Conservation (phyloP, 2,113 vertebrate species). For the Hippocampus guttulatus region DNA sequence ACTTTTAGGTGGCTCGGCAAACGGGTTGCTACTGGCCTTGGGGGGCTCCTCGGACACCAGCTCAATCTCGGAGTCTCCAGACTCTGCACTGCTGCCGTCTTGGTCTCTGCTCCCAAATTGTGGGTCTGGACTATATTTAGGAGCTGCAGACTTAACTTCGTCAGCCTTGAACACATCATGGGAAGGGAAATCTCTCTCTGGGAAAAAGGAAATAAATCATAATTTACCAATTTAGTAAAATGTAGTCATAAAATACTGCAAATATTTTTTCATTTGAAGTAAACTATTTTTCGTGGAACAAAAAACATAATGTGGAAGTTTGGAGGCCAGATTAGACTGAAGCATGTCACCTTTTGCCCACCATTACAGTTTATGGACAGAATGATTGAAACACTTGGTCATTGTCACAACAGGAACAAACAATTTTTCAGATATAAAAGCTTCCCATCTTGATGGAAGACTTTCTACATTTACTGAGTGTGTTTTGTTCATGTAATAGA, state of each 20-base stretch:
- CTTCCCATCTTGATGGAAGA: not conserved
- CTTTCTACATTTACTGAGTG: not conserved
- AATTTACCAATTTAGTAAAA: no score
- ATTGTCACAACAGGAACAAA: not conserved
- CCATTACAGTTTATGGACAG: not conserved
- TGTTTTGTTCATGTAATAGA: not conserved
- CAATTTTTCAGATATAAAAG: not conserved
- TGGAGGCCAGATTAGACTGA: no score
- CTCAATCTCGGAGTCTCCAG: conserved; percentile 93
- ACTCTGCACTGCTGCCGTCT: conserved; percentile 87
- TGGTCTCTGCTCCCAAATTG: conserved; percentile 69
- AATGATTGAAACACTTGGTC: not conserved
- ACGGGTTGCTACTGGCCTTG: conserved; percentile 63
- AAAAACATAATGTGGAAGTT: no score
- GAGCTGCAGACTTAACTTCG: conserved; percentile 44
- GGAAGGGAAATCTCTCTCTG: conserved; percentile 70
- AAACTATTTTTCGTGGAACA: no score
- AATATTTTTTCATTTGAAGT: no score
- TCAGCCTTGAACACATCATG: conserved; percentile 60
- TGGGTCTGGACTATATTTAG: conserved; percentile 46
- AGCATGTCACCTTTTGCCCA: no score
- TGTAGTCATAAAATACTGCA: no score
- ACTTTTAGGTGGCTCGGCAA: conserved; percentile 74
- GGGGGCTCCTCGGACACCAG: conserved; percentile 87
- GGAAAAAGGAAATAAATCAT: conserved; percentile 35